Evolutionary conservation across 2,113 vertebrate genomes (phyloP).

Genomic region (Paradoxurus hermaphroditus): DNA sequence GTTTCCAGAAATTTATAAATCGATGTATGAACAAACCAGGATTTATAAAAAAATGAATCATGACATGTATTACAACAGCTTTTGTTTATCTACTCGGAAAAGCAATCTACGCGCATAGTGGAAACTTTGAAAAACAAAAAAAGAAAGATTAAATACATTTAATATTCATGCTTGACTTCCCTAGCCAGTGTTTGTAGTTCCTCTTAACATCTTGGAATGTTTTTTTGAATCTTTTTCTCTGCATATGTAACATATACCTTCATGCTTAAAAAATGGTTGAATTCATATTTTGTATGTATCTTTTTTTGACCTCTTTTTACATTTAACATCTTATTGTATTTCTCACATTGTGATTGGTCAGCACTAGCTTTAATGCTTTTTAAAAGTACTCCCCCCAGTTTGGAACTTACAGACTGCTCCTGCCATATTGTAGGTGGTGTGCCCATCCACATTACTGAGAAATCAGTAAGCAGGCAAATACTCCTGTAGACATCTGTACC

Average conservation of each 20-base stretch:
- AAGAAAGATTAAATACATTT: too few relatives aligned
- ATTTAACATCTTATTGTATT: not conserved
- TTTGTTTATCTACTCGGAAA: not conserved
- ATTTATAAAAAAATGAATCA: not conserved
- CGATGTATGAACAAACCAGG: not conserved
- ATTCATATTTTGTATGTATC: not conserved
- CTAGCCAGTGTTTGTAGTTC: not conserved
- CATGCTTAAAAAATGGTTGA: not conserved
- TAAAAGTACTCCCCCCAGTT: not conserved
- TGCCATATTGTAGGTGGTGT: not conserved
- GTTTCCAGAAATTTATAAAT: not conserved
- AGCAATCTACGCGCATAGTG: not conserved
- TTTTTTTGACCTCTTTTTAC: slow-evolving; percentile 7
- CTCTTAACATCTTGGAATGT: not conserved
- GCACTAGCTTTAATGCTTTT: not conserved
- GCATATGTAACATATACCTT: not conserved
- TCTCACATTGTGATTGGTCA: not conserved
- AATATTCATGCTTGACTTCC: not conserved
- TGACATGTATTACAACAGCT: not conserved
- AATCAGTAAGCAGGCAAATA: not conserved
- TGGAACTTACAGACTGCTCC: not conserved
- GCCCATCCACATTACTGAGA: too few relatives aligned
- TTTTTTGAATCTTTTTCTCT: not conserved
- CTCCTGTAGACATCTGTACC: not conserved
- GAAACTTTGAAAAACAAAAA: not conserved